phyloP scores from a whole-genome alignment of 1,140 invertebrate genomes.

The Cheumatopsyche charites region DNA sequence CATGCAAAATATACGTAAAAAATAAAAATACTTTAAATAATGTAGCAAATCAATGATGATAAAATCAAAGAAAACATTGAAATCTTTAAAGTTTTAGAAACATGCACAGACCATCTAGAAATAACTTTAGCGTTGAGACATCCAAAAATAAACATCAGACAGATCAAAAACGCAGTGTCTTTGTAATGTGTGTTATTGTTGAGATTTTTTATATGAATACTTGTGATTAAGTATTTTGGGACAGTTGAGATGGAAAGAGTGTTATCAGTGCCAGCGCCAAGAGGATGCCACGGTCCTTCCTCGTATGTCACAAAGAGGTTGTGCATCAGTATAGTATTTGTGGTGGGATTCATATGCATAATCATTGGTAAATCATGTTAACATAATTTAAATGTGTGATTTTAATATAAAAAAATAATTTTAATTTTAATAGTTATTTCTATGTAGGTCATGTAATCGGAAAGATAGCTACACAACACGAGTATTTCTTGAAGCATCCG shows the following conservation, averaged over 20 bases:
- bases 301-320: constrained; percentile 55
- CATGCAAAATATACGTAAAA: too few species aligned
- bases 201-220: too few species aligned
- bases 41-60: too few species aligned
- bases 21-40: too few species aligned
- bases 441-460: constrained; percentile 41
- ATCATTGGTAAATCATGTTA: constrained; percentile 54
- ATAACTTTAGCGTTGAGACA: too few species aligned
- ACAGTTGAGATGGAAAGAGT: constrained; percentile 39
- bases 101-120: too few species aligned
- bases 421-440: neutral
- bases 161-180: too few species aligned
- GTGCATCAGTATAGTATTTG: constrained; percentile 53
- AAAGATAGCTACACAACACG: constrained; percentile 40
- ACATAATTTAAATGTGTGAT: constrained; percentile 40
- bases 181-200: too few species aligned
- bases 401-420: neutral
- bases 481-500: constrained; percentile 40
- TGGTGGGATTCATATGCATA: constrained; percentile 55
- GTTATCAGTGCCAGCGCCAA: constrained; percentile 37
- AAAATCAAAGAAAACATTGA: too few species aligned
- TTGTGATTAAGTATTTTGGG: too few species aligned
- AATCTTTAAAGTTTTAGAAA: too few species aligned
- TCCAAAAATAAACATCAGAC: too few species aligned
- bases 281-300: constrained; percentile 49